These are phyloP conservation scores for Chrysocyon brachyurus DNA, from an alignment of 2,797 vertebrate genomes.

Conservation along the genomic window DNA sequence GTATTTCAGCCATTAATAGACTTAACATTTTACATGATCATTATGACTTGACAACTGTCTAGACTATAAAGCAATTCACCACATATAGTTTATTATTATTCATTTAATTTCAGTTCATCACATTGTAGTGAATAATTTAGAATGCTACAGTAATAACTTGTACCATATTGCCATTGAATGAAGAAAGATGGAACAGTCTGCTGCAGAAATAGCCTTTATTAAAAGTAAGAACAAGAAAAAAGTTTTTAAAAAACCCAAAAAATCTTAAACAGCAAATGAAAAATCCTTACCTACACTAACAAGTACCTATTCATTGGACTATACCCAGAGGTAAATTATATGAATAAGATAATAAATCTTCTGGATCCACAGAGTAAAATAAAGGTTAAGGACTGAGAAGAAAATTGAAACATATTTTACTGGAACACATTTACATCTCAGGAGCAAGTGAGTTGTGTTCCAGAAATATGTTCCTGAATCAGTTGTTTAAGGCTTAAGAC, in stretches of 20 bases:
- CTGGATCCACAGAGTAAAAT: background rate
- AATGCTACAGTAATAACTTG: background rate
- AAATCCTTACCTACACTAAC: background rate
- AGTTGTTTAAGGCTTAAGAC: background rate
- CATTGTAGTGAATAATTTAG: background rate
- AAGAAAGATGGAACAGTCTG: background rate
- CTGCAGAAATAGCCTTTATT: background rate
- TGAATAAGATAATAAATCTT: background rate
- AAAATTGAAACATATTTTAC: background rate
- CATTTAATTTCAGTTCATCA: conserved; percentile 19
- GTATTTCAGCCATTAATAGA: background rate
- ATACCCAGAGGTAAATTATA: background rate
- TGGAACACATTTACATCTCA: background rate
- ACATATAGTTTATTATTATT: background rate
- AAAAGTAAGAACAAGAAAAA: background rate
- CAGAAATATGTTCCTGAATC: background rate
- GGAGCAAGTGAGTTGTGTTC: background rate
- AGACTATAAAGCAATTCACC: background rate
- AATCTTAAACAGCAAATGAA: conserved; percentile 14
- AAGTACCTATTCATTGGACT: background rate
- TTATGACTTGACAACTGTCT: background rate
- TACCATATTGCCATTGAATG: background rate
- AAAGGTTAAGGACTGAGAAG: background rate
- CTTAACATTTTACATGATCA: background rate
- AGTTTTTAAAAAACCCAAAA: background rate